A percentile compares a stretch with the other conserved stretches of the same genome.
Evolutionary conservation across 2,113 vertebrate genomes (phyloP).

Genomic region (Heterotis niloticus): DNA sequence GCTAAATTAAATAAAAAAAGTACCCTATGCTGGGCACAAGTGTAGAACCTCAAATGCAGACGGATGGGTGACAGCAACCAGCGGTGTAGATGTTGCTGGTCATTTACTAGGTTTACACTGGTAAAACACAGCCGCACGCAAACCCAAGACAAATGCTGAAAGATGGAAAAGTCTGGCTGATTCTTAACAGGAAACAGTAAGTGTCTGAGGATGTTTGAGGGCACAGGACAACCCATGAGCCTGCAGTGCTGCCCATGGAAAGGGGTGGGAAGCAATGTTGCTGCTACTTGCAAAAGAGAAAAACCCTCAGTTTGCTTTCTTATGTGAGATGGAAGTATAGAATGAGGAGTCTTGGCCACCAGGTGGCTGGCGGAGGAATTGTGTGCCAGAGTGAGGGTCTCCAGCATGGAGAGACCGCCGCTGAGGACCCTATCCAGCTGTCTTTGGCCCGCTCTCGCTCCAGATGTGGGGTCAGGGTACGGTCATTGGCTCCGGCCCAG

Average conservation of each 20-base stretch:
- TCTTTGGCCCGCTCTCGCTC: conserved; percentile 60
- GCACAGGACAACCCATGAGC: neutral
- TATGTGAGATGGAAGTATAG: neutral
- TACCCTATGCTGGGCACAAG: too few relatives aligned
- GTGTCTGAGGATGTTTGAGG: neutral
- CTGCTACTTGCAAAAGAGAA: neutral
- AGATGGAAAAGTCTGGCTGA: too few relatives aligned
- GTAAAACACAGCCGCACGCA: too few relatives aligned
- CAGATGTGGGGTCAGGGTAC: conserved; percentile 74
- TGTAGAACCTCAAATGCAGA: too few relatives aligned
- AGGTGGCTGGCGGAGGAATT: conserved; percentile 18
- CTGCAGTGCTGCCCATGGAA: neutral
- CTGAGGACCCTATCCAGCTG: conserved; percentile 47
- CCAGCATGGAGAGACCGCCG: conserved; percentile 16
- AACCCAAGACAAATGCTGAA: too few relatives aligned
- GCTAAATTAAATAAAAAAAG: too few relatives aligned
- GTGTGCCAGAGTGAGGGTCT: conserved; percentile 14
- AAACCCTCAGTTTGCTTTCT: neutral
- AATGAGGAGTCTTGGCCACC: neutral
- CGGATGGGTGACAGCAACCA: too few relatives aligned
- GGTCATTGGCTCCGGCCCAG: conserved; percentile 67
- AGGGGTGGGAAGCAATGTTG: neutral
- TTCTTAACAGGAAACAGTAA: conserved; percentile 1
- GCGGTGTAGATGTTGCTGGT: too few relatives aligned
- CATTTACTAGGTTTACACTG: too few relatives aligned